phyloP scores from a whole-genome alignment of 2,113 vertebrate genomes.

The Labrus mixtus region DNA sequence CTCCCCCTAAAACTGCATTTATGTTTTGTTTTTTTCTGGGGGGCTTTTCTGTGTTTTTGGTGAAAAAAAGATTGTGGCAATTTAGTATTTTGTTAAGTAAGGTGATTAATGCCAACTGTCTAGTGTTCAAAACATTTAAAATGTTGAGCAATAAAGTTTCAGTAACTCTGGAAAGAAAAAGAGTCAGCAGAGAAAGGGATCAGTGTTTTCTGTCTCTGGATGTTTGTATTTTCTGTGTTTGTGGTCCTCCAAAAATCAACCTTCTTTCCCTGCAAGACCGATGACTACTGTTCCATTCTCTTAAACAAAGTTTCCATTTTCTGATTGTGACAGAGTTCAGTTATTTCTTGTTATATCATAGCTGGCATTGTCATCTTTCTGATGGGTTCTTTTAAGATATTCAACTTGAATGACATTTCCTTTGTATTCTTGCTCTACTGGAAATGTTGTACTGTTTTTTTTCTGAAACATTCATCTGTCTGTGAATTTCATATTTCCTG shows the following conservation, averaged over 20 bases:
- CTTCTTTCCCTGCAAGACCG: not conserved
- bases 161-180: not conserved
- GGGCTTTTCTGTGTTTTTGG: too few relatives aligned
- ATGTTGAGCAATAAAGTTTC: not conserved
- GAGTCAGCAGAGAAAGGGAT: not conserved
- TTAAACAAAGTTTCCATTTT: not conserved
- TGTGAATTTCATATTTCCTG: too few relatives aligned
- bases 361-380: conserved; percentile 12
- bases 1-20: too few relatives aligned
- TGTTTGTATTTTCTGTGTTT: not conserved
- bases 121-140: too few relatives aligned
- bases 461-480: too few relatives aligned
- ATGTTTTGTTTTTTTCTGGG: too few relatives aligned
- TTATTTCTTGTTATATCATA: conserved; percentile 16
- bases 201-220: not conserved
- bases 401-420: too few relatives aligned
- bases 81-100: too few relatives aligned
- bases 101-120: too few relatives aligned
- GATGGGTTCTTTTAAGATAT: not conserved
- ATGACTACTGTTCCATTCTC: not conserved
- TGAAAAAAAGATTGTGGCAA: too few relatives aligned
- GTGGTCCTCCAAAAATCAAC: not conserved
- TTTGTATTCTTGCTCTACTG: too few relatives aligned
- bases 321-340: not conserved
- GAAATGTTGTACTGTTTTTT: too few relatives aligned